Percentiles rank a stretch among this genome's conserved stretches.
Evolutionary conservation across 2,888 invertebrate genomes (phyloP).

Genomic region (Caenorhabditis auriculariae): DNA sequence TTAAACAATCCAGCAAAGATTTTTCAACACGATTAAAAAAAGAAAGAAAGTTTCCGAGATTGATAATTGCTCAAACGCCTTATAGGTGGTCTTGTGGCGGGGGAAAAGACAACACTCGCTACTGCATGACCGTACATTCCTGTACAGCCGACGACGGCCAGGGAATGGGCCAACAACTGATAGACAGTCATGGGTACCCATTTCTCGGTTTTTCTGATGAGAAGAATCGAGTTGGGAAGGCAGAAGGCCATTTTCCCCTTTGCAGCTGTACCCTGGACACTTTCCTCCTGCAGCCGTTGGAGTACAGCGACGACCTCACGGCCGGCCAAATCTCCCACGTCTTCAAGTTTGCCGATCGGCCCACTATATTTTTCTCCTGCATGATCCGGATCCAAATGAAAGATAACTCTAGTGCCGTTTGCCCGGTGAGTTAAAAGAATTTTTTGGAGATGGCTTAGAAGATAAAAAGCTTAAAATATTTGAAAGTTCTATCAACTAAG

Average conservation of each 20-base stretch:
- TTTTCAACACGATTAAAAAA: too few species aligned
- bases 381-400: slow-evolving; percentile 53
- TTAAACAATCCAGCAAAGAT: too few species aligned
- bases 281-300: slow-evolving; percentile 43
- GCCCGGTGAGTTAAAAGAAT: slow-evolving; percentile 21
- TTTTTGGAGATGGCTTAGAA: not conserved
- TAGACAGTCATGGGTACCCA: slow-evolving; percentile 57
- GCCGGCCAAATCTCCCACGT: slow-evolving; percentile 48
- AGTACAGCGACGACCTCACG: slow-evolving; percentile 38
- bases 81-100: slow-evolving; percentile 44
- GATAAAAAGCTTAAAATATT: too few species aligned
- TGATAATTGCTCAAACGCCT: not conserved
- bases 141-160: slow-evolving; percentile 59
- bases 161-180: slow-evolving; percentile 50
- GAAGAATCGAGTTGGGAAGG: too few species aligned
- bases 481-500: too few species aligned
- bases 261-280: slow-evolving; percentile 51
- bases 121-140: slow-evolving; percentile 59
- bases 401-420: slow-evolving; percentile 11
- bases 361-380: slow-evolving; percentile 57
- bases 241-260: not conserved
- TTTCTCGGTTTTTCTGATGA: too few species aligned
- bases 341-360: slow-evolving; percentile 60
- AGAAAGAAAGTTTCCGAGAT: not conserved
- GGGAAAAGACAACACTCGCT: slow-evolving; percentile 19